phyloP scores from a whole-genome alignment of 1,140 invertebrate genomes.

The Linepithema humile region DNA sequence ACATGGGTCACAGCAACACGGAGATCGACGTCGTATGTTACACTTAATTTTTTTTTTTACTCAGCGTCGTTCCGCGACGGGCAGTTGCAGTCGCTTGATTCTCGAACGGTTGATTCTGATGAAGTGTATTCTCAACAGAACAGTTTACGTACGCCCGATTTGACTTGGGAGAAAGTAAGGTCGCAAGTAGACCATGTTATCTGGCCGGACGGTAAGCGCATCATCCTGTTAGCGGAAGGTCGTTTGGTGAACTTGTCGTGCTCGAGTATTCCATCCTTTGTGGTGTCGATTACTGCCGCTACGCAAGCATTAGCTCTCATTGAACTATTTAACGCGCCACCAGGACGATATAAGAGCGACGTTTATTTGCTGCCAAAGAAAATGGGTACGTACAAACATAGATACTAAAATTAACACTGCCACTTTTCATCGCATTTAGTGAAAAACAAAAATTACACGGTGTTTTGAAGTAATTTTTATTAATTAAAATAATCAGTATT shows the following conservation, averaged over 20 bases:
- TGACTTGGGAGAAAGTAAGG: constrained; percentile 98
- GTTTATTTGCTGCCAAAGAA: constrained; percentile 99
- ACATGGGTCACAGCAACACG: constrained; percentile 99
- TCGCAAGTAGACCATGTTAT: constrained; percentile 99
- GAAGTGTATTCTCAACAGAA: too few species aligned
- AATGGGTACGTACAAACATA: constrained; percentile 91
- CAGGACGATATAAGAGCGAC: constrained; percentile 96
- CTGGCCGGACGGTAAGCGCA: constrained; percentile 96
- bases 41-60: constrained; percentile 19
- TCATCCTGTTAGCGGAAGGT: constrained; percentile 97
- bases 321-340: constrained; percentile 97
- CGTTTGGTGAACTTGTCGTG: constrained; percentile 98
- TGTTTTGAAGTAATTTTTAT: neutral
- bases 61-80: neutral
- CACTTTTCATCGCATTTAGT: neutral
- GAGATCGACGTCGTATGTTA: constrained; percentile 97
- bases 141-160: constrained; percentile 95
- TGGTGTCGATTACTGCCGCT: constrained; percentile 97
- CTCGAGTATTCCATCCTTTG: constrained; percentile 98
- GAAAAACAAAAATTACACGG: neutral
- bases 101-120: constrained; percentile 5
- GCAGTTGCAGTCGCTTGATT: neutral
- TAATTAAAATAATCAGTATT: neutral
- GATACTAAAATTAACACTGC: neutral
- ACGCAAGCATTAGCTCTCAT: constrained; percentile 98